A percentile compares a stretch with the other conserved stretches of the same genome.
phyloP scores from a whole-genome alignment of 2,113 vertebrate genomes.

The Dolichallabes microphthalmus region DNA sequence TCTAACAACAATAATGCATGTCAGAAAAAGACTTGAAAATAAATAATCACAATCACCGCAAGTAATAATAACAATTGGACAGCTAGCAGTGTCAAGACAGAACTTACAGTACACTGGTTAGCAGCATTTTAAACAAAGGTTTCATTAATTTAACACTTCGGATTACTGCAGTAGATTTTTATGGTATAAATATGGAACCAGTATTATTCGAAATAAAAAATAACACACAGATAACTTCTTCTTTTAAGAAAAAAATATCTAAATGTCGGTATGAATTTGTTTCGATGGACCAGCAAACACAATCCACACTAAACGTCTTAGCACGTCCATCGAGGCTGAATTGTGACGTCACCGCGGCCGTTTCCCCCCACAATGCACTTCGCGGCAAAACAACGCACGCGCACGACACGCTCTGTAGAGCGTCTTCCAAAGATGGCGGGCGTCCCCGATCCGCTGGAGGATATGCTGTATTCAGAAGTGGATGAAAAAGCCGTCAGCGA shows the following conservation, averaged over 20 bases:
- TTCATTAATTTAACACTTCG: not conserved
- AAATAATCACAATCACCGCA: not conserved
- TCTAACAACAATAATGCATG: not conserved
- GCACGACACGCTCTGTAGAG: conserved; percentile 38
- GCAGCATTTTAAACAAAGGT: not conserved
- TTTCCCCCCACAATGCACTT: conserved; percentile 47
- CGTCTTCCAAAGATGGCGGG: conserved; percentile 81
- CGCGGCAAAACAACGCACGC: conserved; percentile 51
- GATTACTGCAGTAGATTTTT: not conserved
- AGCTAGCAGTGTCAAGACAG: too few relatives aligned
- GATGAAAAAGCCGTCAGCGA: conserved; percentile 87
- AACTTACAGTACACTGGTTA: too few relatives aligned
- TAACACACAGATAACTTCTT: fast-evolving
- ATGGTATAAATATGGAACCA: not conserved
- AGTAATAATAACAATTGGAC: too few relatives aligned
- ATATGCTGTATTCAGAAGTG: conserved; percentile 88
- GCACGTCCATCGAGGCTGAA: not conserved
- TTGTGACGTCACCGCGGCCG: conserved; percentile 20
- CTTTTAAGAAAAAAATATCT: not conserved
- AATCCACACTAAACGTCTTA: not conserved
- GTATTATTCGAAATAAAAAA: not conserved
- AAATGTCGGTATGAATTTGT: too few relatives aligned
- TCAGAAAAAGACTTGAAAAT: not conserved
- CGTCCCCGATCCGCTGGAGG: conserved; percentile 83
- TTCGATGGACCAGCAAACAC: too few relatives aligned